These are phyloP conservation scores for Saccostrea cuccullata DNA, from an alignment of 1,140 invertebrate genomes.

Conservation along the genomic window DNA sequence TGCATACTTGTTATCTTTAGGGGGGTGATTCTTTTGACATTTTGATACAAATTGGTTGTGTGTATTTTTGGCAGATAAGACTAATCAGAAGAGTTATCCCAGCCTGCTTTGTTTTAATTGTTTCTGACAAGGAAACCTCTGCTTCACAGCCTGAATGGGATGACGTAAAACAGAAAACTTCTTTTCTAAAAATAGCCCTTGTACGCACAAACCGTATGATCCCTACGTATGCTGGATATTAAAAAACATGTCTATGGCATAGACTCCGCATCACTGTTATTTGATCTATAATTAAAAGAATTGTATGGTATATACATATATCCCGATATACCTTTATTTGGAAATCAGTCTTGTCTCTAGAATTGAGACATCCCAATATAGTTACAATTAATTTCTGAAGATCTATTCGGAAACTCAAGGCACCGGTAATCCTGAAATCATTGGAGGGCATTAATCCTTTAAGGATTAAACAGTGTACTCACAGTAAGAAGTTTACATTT, in stretches of 20 bases:
- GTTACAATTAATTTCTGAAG: background rate
- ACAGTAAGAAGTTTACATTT: background rate
- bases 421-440: background rate
- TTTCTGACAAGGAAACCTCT: background rate
- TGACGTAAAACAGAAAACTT: slow-evolving; percentile 14
- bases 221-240: background rate
- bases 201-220: background rate
- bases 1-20: background rate
- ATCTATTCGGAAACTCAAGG: background rate
- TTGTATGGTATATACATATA: background rate
- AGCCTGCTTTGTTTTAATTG: background rate
- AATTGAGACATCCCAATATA: too few species aligned
- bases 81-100: background rate
- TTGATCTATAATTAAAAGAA: background rate
- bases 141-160: background rate
- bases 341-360: background rate
- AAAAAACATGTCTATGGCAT: background rate
- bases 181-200: background rate
- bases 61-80: slow-evolving; percentile 14
- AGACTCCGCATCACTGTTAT: background rate
- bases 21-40: slow-evolving; percentile 18
- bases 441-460: too few species aligned
- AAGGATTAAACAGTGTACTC: too few species aligned
- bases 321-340: background rate
- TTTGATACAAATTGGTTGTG: slow-evolving; percentile 22